These are phyloP conservation scores for Ophiothrix spiculata DNA, from an alignment of 35 echinoderm and acorn worm species.

Conservation along the genomic window DNA sequence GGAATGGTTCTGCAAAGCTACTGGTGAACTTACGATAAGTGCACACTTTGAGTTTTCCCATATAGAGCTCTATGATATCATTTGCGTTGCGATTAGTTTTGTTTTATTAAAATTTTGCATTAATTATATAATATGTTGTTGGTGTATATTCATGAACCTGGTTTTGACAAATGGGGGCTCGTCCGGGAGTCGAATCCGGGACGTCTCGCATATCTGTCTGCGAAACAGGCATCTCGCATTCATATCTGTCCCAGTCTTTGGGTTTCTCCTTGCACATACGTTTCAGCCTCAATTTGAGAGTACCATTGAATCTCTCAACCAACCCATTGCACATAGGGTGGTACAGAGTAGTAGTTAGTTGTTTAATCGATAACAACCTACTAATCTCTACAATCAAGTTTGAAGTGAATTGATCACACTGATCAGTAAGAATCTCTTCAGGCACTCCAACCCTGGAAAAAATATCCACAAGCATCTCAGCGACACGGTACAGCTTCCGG, in stretches of 20 bases:
- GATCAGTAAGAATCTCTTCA: conserved; percentile 30
- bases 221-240: too few relatives aligned
- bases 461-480: conserved; percentile 8
- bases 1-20: too few relatives aligned
- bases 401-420: conserved; percentile 23
- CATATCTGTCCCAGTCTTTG: conserved; percentile 36
- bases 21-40: too few relatives aligned
- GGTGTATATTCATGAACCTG: too few relatives aligned
- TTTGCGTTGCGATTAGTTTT: too few relatives aligned
- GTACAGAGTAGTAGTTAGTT: conserved; percentile 59
- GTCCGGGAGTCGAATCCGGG: too few relatives aligned
- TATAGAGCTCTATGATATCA: too few relatives aligned
- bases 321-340: conserved; percentile 48
- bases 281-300: conserved; percentile 30
- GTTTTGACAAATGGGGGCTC: too few relatives aligned
- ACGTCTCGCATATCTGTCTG: too few relatives aligned
- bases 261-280: conserved; percentile 22
- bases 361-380: conserved; percentile 48
- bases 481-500: conserved; percentile 30
- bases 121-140: too few relatives aligned
- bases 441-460: conserved; percentile 43
- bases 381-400: conserved; percentile 59
- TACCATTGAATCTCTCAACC: conserved; percentile 61
- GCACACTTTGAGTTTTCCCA: too few relatives aligned
- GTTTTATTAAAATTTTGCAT: too few relatives aligned